Evolutionary conservation across 53 echinoderm and acorn worm genomes (phyloP).

Genomic region (Arbacia lixula): DNA sequence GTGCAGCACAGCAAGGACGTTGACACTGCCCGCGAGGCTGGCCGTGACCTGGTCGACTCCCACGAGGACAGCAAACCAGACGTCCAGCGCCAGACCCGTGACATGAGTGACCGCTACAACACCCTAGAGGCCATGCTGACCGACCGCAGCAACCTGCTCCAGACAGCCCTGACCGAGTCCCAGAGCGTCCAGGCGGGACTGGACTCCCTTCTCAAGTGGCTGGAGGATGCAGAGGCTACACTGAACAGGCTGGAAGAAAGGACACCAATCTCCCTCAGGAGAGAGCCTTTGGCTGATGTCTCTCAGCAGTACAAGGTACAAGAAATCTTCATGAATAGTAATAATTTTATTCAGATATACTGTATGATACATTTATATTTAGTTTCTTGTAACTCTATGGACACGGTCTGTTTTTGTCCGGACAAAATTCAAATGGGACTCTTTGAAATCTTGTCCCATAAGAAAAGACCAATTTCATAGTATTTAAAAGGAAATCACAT

Average conservation of each 20-base stretch:
- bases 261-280: conserved; percentile 79
- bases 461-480: too few relatives aligned
- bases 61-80: conserved; percentile 93
- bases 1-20: conserved; percentile 92
- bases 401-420: too few relatives aligned
- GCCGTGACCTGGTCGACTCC: conserved; percentile 83
- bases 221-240: conserved; percentile 87
- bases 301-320: conserved; percentile 92
- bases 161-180: conserved; percentile 93
- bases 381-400: too few relatives aligned
- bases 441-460: too few relatives aligned
- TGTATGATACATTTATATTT: too few relatives aligned
- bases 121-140: conserved; percentile 88
- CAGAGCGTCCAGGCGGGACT: conserved; percentile 88
- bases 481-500: too few relatives aligned
- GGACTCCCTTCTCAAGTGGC: conserved; percentile 87
- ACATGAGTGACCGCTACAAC: conserved; percentile 86
- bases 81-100: conserved; percentile 87
- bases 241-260: conserved; percentile 82
- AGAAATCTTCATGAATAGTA: background rate
- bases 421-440: too few relatives aligned
- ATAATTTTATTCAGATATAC: too few relatives aligned
- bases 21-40: conserved; percentile 82
- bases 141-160: conserved; percentile 86
- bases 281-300: conserved; percentile 74